Conservation (phyloP, 2,888 invertebrate genomes). For the Campaea margaritaria region DNA sequence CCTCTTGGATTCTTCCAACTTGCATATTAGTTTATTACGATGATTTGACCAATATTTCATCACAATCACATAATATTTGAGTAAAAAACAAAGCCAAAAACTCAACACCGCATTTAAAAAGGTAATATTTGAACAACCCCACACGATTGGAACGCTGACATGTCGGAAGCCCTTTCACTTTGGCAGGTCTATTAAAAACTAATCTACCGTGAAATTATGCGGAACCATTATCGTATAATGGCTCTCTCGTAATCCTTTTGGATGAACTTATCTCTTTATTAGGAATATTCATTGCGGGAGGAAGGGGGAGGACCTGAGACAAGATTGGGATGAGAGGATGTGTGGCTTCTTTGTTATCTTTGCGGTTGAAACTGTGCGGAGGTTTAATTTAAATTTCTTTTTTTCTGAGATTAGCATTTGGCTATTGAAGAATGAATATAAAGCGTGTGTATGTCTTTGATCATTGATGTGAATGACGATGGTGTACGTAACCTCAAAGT, state of each 20-base stretch:
- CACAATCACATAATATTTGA: too few relatives aligned
- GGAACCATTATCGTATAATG: conserved; percentile 42
- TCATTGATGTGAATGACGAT: too few relatives aligned
- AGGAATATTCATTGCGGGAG: conserved; percentile 34
- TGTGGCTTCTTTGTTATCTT: neutral
- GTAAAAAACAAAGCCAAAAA: too few relatives aligned
- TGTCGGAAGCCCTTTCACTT: conserved; percentile 22
- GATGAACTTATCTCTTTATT: conserved; percentile 29
- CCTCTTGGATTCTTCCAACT: too few relatives aligned
- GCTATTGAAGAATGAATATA: too few relatives aligned
- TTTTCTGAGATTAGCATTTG: too few relatives aligned
- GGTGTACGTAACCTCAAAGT: too few relatives aligned
- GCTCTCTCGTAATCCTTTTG: conserved; percentile 31
- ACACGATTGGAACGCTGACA: conserved; percentile 27
- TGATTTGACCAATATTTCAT: too few relatives aligned
- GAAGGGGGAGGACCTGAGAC: neutral
- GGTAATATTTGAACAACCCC: conserved; percentile 10
- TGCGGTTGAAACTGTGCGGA: too few relatives aligned
- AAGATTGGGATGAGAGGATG: conserved; percentile 7
- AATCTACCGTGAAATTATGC: conserved; percentile 45
- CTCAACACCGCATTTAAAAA: neutral
- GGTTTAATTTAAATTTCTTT: too few relatives aligned
- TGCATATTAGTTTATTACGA: too few relatives aligned
- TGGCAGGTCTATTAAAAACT: conserved; percentile 39
- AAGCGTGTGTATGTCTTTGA: too few relatives aligned